Evolutionary conservation across 92 coral and sea anemone species (phyloP), one percentile per base, ranked within the genome.

Genomic region (Desmophyllum pertusum): DNA sequence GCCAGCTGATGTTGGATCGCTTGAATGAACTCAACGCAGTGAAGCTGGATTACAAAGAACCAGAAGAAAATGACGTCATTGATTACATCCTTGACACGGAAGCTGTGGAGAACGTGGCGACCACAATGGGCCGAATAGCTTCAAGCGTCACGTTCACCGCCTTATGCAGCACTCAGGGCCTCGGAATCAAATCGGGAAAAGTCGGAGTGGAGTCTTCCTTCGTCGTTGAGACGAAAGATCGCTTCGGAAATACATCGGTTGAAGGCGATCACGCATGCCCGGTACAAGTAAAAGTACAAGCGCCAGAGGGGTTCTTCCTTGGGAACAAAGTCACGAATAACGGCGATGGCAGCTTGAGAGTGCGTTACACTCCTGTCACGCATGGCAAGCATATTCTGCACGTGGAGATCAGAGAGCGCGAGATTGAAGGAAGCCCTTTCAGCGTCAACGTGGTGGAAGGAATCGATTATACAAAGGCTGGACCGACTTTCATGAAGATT

Each of bases 311-410:
- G 35, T 94, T 94, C 87, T 89, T 94, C 81, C 81, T 94, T 10
- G 98, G 98, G 2, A 91, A 94, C 73, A 91, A 92, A 40, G 95
- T 94, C 85, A 89, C 93, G 42, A 91, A 94, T 70, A 94, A 92
- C 76, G 69, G 77, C 19, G 93, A 94, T 77, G 98, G 98, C 23
- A 91, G 93, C 42, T 45, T 92, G 86, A 76, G 79, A 78, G 98
- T 94, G 89, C 98, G 98, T 64, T 94, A 94, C 90, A 94, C 95
- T 33, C 98, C 98, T 14, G 98, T 94, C 50, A 94, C 98, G 57
- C 80, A 87, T 19, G 98, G 98, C 43, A 91, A 94, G 50, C 95
- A 94, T 79, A 37, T 41, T 81, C 66, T 94, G 25, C 70, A 50
- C 67, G 91, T 94, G 77, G 77, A 85, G 29, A 75, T 94, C 67